Evolutionary conservation across 2,113 vertebrate genomes (phyloP).

Genomic region (Oncorhynchus kisutch): DNA sequence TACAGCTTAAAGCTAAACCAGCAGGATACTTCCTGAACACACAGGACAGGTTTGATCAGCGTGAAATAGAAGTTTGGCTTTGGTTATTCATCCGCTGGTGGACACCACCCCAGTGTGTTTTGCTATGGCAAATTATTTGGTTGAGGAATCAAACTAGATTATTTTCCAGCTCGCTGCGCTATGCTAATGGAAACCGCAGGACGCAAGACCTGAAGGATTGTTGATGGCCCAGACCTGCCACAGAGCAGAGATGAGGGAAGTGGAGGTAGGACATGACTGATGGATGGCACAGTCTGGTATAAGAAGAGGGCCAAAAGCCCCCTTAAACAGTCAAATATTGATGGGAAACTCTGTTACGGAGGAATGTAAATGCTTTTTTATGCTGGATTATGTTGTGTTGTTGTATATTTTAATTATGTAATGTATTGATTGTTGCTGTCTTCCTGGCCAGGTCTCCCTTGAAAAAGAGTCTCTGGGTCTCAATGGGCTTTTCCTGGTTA

Average conservation of each 20-base stretch:
- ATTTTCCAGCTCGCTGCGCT: constrained; percentile 58
- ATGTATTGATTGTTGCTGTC: no score
- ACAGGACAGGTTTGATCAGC: background rate
- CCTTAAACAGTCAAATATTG: constrained; percentile 13
- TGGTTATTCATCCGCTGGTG: constrained; percentile 14
- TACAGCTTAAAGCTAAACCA: no score
- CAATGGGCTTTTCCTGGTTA: no score
- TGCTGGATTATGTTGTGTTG: no score
- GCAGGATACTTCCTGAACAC: background rate
- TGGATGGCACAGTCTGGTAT: constrained; percentile 36
- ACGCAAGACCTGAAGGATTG: constrained; percentile 41
- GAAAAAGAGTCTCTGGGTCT: no score
- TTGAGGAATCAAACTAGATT: constrained; percentile 46
- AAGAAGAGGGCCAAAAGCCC: constrained; percentile 11
- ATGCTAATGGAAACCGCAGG: constrained; percentile 60
- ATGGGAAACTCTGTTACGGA: no score
- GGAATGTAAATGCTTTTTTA: constrained; percentile 9
- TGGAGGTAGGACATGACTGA: constrained; percentile 32
- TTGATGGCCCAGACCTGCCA: constrained; percentile 9
- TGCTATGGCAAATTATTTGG: constrained; percentile 42
- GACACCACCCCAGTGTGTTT: constrained; percentile 9
- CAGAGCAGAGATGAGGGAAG: constrained; percentile 22
- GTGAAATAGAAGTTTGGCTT: constrained; percentile 10
- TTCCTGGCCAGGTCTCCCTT: no score
- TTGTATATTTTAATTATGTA: no score